Conservation (phyloP, 2,113 vertebrate species). For the Sigmodon hispidus region DNA sequence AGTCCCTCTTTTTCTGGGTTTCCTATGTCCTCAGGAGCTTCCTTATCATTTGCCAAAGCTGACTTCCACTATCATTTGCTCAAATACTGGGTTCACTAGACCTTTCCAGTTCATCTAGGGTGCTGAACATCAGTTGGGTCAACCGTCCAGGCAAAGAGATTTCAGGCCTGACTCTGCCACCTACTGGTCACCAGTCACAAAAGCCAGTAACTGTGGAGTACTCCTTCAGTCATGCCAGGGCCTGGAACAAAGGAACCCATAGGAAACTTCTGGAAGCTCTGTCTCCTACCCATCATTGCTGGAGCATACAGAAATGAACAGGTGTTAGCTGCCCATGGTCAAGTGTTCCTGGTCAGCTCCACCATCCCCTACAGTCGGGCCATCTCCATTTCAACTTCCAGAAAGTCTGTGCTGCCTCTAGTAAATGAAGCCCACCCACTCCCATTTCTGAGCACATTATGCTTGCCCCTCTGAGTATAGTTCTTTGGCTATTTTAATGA, state of each 20-base stretch:
- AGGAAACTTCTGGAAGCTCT: background rate
- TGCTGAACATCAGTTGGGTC: background rate
- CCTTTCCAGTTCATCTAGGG: background rate
- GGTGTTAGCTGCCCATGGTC: background rate
- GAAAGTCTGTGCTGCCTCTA: background rate
- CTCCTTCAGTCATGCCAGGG: too few species aligned
- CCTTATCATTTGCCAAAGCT: background rate
- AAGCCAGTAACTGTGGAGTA: background rate
- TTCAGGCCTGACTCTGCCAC: background rate
- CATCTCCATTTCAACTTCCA: background rate
- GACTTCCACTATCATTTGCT: background rate
- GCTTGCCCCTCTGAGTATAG: background rate
- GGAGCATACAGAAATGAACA: background rate
- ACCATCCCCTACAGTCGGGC: background rate
- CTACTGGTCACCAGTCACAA: background rate
- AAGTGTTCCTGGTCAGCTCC: background rate
- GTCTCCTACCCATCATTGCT: background rate
- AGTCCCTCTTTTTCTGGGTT: background rate
- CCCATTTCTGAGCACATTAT: background rate
- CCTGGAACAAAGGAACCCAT: background rate
- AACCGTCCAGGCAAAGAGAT: background rate
- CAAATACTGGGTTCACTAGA: background rate
- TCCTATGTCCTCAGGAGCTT: background rate
- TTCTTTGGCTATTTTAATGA: slow-evolving; percentile 1
- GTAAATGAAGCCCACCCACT: background rate